Evolutionary conservation across 1,140 invertebrate species (phyloP), one percentile per base, ranked within the genome.

Genomic region (Tetranychus urticae): DNA sequence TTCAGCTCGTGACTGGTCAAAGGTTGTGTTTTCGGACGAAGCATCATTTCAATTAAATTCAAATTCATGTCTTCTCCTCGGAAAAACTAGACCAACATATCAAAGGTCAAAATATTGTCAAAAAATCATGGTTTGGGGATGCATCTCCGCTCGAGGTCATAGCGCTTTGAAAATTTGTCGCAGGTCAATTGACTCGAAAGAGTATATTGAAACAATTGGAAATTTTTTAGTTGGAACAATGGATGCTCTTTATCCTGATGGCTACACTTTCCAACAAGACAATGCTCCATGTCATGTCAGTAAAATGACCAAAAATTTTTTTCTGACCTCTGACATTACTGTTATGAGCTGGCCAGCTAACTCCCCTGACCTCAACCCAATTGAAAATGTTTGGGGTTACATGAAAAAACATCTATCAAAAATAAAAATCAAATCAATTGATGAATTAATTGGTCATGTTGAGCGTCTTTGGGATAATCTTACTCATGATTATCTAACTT

Each of bases 361-460:
- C n/a, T 42, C 34, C 13, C 61, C 61, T 10, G 61, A 62, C 47
- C 58, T 62, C 7, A 62, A 62, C 34, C 58, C 58, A 5, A 62
- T 62, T 13, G 61, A 62, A 39, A n/a, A n/a, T n/a, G n/a, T n/a
- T n/a, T n/a, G n/a, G n/a, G n/a, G n/a, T n/a, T n/a, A n/a, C n/a
- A n/a, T 61, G 56, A 10, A n/a, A n/a, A 5, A 62, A 59, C 60
- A 31, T 31, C 14, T 46, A 10, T 31, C 12, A 58, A 33, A 6
- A 31, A 58, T n/a, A 10, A 12, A 36, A 35, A 7, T 46, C 45
- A 46, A 46, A 46, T 6, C 6, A 8, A 46, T 46, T 14, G 14
- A 46, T 14, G 45, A 46, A 8, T 8, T 46, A 46, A 46, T 46
- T 46, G 7, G 14, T 8, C 6, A 46, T 8, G 14, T 46, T 46